These are phyloP conservation scores for Ianthella basta DNA, from an alignment of 37 sponge, comb jelly and placozoan genomes.

Conservation along the genomic window DNA sequence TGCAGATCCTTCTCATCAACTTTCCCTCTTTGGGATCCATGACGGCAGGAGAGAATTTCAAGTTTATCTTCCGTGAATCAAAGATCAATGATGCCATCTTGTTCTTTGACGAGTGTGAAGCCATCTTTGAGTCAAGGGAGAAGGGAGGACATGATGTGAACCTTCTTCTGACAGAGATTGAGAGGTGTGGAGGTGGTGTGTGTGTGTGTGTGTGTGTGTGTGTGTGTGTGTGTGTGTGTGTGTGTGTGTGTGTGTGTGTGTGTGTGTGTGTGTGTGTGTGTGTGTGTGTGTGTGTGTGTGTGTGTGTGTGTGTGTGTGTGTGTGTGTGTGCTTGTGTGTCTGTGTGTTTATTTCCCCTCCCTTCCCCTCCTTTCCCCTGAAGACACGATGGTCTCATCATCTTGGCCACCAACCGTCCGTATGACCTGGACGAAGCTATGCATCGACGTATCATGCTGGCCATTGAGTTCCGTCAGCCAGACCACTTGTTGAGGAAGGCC, in stretches of 20 bases:
- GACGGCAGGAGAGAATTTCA: slow-evolving; percentile 88
- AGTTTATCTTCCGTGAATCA: slow-evolving; percentile 87
- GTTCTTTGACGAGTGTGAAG: slow-evolving; percentile 95
- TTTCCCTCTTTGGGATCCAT: slow-evolving; percentile 84
- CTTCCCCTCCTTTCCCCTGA: neutral
- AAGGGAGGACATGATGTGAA: slow-evolving; percentile 83
- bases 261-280: too few relatives aligned
- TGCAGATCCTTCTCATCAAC: slow-evolving; percentile 83
- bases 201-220: too few relatives aligned
- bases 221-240: too few relatives aligned
- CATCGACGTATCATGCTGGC: slow-evolving; percentile 83
- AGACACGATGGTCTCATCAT: slow-evolving; percentile 91
- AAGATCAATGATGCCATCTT: slow-evolving; percentile 92
- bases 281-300: neutral
- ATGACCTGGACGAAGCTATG: slow-evolving; percentile 91
- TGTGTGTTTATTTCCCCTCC: neutral
- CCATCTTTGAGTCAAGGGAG: slow-evolving; percentile 84
- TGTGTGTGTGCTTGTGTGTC: too few relatives aligned
- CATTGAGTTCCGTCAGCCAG: slow-evolving; percentile 87
- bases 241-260: too few relatives aligned
- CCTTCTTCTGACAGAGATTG: slow-evolving; percentile 83
- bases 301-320: neutral
- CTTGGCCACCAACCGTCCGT: slow-evolving; percentile 88
- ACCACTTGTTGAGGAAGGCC: slow-evolving; percentile 79
- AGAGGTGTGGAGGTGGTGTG: too few relatives aligned